phyloP scores from a whole-genome alignment of 2,797 vertebrate species.

The Coranthus polyacanthus region DNA sequence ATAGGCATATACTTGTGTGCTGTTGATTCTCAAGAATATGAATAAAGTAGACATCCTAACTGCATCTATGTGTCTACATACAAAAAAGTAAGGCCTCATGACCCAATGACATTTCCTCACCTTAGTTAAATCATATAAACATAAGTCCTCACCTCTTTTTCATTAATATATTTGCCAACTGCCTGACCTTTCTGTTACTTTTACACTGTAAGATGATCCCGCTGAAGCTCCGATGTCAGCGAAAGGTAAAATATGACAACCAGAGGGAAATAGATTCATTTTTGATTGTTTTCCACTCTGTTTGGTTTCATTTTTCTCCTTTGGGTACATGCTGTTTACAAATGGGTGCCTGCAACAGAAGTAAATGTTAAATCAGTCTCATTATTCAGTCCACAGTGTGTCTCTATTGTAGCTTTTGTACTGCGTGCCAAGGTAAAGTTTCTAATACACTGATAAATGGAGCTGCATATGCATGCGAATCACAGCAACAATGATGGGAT shows the following conservation, averaged over 20 bases:
- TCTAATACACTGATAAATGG: conserved; percentile 57
- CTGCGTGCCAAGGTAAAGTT: conserved; percentile 59
- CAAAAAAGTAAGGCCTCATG: too few species aligned
- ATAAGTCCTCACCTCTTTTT: neutral
- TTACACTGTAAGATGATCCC: neutral
- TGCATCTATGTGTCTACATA: too few species aligned
- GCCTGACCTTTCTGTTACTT: neutral
- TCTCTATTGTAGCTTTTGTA: conserved; percentile 14
- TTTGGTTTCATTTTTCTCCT: conserved; percentile 19
- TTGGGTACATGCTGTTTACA: conserved; percentile 25
- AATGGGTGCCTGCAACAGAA: conserved; percentile 39
- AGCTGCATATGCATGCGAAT: conserved; percentile 35
- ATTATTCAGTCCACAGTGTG: conserved; percentile 22
- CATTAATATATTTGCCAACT: neutral
- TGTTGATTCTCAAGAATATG: too few species aligned
- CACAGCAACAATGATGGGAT: conserved; percentile 29
- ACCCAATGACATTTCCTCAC: neutral
- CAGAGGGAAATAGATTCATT: neutral
- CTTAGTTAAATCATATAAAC: neutral
- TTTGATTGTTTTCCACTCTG: neutral
- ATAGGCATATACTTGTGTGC: too few species aligned
- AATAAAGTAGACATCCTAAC: too few species aligned
- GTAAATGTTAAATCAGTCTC: conserved; percentile 33
- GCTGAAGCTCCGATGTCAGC: neutral
- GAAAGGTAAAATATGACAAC: neutral